These are phyloP conservation scores for Ceratoteleas bidentatus DNA, from an alignment of 1,140 invertebrate species.

Conservation along the genomic window DNA sequence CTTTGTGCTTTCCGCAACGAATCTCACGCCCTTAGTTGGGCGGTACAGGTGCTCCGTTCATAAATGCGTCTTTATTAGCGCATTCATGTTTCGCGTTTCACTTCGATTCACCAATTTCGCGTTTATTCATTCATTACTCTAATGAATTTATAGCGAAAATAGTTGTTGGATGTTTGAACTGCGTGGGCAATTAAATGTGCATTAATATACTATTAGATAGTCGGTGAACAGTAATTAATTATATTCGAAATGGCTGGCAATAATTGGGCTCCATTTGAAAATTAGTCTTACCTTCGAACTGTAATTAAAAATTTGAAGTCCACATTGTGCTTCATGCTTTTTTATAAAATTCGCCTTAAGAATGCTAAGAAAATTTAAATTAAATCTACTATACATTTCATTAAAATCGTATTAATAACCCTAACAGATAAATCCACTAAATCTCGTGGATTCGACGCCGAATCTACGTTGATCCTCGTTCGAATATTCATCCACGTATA, in stretches of 20 bases:
- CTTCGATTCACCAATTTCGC: constrained; percentile 18
- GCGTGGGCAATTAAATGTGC: neutral
- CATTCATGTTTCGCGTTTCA: constrained; percentile 18
- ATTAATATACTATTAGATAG: neutral
- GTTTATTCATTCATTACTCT: constrained; percentile 19
- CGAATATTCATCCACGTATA: too few species aligned
- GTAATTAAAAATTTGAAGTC: too few species aligned
- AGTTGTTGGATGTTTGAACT: neutral
- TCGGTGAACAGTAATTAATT: neutral
- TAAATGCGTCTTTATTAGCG: constrained; percentile 20
- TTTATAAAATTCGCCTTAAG: too few species aligned
- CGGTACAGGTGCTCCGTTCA: constrained; percentile 48
- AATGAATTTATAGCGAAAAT: neutral
- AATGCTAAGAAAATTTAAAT: too few species aligned
- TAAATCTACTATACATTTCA: too few species aligned
- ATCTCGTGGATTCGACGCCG: too few species aligned
- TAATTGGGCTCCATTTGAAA: neutral
- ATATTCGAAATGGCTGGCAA: neutral
- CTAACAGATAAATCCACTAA: too few species aligned
- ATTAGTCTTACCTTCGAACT: too few species aligned
- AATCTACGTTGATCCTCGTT: too few species aligned
- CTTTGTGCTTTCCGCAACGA: constrained; percentile 18
- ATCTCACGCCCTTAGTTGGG: constrained; percentile 31
- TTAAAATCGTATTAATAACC: too few species aligned
- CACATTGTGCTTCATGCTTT: too few species aligned